These are phyloP conservation scores for Trachelus stipa DNA, from an alignment of 2,888 invertebrate species.

Conservation along the genomic window DNA sequence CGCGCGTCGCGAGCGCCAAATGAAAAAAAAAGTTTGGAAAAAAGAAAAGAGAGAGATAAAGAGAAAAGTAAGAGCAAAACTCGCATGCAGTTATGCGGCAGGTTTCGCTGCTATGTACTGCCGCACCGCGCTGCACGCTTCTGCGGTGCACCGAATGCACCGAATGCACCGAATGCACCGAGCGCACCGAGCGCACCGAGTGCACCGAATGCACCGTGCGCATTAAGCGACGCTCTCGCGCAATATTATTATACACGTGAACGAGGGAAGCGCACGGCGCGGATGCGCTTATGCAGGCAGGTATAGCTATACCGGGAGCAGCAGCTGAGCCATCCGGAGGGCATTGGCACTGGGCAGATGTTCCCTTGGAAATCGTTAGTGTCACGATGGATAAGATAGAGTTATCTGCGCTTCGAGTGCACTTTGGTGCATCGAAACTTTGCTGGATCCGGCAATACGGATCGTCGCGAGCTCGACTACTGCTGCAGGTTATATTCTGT, in stretches of 20 bases:
- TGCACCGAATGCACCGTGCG: too few relatives aligned
- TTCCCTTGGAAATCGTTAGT: background rate
- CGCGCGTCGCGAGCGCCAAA: background rate
- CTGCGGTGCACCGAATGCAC: too few relatives aligned
- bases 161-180: too few relatives aligned
- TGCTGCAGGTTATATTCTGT: background rate
- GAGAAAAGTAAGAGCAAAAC: background rate
- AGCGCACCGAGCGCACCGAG: too few relatives aligned
- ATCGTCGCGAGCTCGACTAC: background rate
- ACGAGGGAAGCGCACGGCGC: background rate
- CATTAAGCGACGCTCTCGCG: background rate
- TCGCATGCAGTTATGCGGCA: background rate
- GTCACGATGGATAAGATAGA: constrained; percentile 1
- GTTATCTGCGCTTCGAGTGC: background rate
- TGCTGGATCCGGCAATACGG: background rate
- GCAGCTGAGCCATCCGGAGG: constrained; percentile 13
- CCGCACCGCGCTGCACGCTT: too few relatives aligned
- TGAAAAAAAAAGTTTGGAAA: background rate
- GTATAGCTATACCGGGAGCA: constrained; percentile 12
- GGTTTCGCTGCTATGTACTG: too few relatives aligned
- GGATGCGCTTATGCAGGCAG: background rate
- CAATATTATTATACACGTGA: background rate
- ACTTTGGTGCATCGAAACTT: background rate
- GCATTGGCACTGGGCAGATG: constrained; percentile 7
- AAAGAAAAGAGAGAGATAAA: background rate